phyloP scores from a whole-genome alignment of 2,888 invertebrate species.

The Brenthis daphne region DNA sequence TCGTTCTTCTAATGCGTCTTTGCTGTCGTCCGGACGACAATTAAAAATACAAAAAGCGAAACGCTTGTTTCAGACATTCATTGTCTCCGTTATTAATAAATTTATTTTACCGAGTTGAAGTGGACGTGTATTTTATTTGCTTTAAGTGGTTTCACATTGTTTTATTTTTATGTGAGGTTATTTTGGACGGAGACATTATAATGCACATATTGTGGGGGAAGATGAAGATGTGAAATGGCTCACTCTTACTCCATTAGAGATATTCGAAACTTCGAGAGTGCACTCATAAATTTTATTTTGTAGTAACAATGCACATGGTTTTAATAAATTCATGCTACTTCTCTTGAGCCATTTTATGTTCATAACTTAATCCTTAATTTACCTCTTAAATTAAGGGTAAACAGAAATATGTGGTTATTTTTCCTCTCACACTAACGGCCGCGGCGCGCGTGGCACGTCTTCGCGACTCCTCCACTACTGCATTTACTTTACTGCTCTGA shows the following conservation, averaged over 20 bases:
- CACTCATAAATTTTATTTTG: conserved; percentile 79
- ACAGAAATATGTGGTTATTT: conserved; percentile 27
- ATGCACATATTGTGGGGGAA: conserved; percentile 80
- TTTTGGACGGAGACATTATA: conserved; percentile 80
- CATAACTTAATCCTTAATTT: conserved; percentile 11
- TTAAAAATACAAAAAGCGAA: conserved; percentile 82
- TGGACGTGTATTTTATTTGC: conserved; percentile 82
- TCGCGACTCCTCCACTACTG: conserved; percentile 59
- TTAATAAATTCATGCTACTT: conserved; percentile 60
- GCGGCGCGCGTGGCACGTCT: conserved; percentile 62
- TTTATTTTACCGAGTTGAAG: conserved; percentile 81
- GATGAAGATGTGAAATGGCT: conserved; percentile 78
- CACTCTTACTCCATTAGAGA: conserved; percentile 80
- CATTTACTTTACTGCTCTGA: conserved; percentile 81
- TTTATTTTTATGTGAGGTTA: conserved; percentile 82
- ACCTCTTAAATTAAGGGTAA: conserved; percentile 5
- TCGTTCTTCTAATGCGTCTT: conserved; percentile 79
- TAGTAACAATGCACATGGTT: conserved; percentile 66
- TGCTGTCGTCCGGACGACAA: conserved; percentile 79
- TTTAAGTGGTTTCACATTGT: conserved; percentile 83
- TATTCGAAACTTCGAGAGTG: conserved; percentile 81
- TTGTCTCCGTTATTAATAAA: conserved; percentile 83
- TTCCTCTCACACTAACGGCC: conserved; percentile 42
- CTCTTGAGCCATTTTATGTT: neutral
- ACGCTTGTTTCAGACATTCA: conserved; percentile 81